phyloP scores from a whole-genome alignment of 2,113 vertebrate species.

The Narcine bancroftii region DNA sequence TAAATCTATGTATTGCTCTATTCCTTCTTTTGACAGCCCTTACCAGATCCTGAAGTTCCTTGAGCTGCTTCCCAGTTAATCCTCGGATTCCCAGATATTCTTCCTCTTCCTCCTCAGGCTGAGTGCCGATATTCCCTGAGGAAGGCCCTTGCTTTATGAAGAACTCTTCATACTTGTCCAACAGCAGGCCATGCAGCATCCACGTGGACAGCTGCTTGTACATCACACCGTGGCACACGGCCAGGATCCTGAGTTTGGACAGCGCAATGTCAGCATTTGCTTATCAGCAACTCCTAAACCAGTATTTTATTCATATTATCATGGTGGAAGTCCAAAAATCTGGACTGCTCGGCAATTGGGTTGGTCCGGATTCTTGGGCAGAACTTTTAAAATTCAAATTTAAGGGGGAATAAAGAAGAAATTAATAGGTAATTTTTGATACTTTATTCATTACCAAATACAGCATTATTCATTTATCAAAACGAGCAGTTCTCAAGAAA shows the following conservation, averaged over 20 bases:
- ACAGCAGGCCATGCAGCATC: slow-evolving; percentile 90
- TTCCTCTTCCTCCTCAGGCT: slow-evolving; percentile 80
- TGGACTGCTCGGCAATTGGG: too few relatives aligned
- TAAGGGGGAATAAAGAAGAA: too few relatives aligned
- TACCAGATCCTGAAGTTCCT: slow-evolving; percentile 92
- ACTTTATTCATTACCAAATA: too few relatives aligned
- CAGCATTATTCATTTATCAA: too few relatives aligned
- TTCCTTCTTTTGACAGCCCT: slow-evolving; percentile 26
- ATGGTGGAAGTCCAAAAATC: too few relatives aligned
- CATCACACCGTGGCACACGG: slow-evolving; percentile 92
- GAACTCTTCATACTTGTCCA: slow-evolving; percentile 94
- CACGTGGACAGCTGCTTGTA: slow-evolving; percentile 97
- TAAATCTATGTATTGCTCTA: too few relatives aligned
- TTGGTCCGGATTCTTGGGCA: too few relatives aligned
- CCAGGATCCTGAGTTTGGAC: slow-evolving; percentile 69
- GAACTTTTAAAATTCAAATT: too few relatives aligned
- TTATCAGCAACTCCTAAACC: not conserved
- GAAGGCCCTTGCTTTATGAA: slow-evolving; percentile 90
- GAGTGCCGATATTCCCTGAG: slow-evolving; percentile 65
- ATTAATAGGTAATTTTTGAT: too few relatives aligned
- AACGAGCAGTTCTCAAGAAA: too few relatives aligned
- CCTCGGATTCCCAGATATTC: slow-evolving; percentile 93
- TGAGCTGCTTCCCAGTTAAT: slow-evolving; percentile 85
- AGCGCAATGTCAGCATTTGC: not conserved
- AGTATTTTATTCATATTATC: too few relatives aligned